Evolutionary conservation across 2,113 vertebrate genomes (phyloP), one percentile per base, ranked within the genome.

Genomic region (Urocitellus parryii): DNA sequence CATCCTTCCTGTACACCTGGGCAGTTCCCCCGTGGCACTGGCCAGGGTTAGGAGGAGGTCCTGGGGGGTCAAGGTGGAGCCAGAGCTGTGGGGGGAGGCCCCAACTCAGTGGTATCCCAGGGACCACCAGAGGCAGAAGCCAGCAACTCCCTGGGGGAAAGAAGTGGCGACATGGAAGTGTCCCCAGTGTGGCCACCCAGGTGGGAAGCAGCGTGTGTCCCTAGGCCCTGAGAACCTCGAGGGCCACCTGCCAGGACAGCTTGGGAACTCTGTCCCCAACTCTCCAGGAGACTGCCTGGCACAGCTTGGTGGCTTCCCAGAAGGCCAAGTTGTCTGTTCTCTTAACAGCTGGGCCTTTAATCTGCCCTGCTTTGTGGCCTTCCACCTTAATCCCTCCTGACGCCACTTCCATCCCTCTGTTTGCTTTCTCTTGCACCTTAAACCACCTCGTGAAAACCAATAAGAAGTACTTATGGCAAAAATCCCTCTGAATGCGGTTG

Each of bases 401-500:
- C 14, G n/a, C 79, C 18, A 1, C 17, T 56, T 27, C 77, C 37
- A 0, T 4, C 2, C 34, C 48, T 18, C 4, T 87, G 32, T 96
- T 89, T 92, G 56, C 96, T 70, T 76, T 94, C 56, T n/a, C 72
- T 14, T 13, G 29, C n/a, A 32, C 88, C 51, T 88, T 86, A 92
- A 93, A 29, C 45, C 37, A 8, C 81, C 34, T 82, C 8, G 70
- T 16, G 68, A 88, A 96, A 94, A 89, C 88, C 87, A 79, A 85
- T 84, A 91, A 94, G 84, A 85, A 61, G 81, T 32, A 34, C 96
- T 96, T n/a, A 58, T 27, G 37, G 16, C 22, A 39, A 13, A 92
- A 96, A 94, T 45, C 93, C 74, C 32, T 94, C 37, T 7, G 32
- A 82, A 25, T 39, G 48, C 20, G 20, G 16, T 37, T 48, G 8